Percentiles rank a stretch among this genome's conserved stretches.
phyloP scores from a whole-genome alignment of 2,113 vertebrate species.

The Dryoscopus gambensis region DNA sequence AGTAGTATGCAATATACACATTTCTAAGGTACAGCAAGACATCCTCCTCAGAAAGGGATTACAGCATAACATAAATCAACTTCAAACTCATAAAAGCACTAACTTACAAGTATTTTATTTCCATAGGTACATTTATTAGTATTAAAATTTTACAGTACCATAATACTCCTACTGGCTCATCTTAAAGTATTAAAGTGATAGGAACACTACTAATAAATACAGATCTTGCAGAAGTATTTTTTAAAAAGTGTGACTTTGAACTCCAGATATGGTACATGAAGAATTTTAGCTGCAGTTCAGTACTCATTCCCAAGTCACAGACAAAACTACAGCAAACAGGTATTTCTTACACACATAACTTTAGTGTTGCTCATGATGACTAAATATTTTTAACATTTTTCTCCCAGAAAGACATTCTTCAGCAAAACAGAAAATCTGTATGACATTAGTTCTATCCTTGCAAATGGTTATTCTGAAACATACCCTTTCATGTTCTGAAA shows the following conservation, averaged over 20 bases:
- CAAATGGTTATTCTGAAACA: neutral
- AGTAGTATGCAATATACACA: neutral
- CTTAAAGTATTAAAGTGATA: conserved; percentile 68
- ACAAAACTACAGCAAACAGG: neutral
- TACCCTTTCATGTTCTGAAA: neutral
- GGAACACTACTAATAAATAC: conserved; percentile 60
- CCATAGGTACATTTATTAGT: conserved; percentile 68
- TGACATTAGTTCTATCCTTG: neutral
- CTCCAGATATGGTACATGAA: neutral
- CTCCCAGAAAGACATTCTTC: neutral
- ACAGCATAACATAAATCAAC: conserved; percentile 60
- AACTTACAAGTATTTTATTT: conserved; percentile 67
- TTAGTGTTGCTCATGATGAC: neutral
- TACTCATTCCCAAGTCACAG: neutral
- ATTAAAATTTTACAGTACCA: conserved; percentile 71
- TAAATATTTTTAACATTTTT: neutral
- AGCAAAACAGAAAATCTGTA: neutral
- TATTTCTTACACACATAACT: neutral
- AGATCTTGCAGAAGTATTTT: conserved; percentile 35
- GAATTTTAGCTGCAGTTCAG: conserved; percentile 1
- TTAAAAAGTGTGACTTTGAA: conserved; percentile 40
- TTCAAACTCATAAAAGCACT: conserved; percentile 49
- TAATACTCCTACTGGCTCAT: conserved; percentile 61
- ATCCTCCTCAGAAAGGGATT: neutral
- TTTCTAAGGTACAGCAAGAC: neutral